Base-by-base conservation (phyloP, 2,113 vertebrate species). In the Piprites chloris region DNA sequence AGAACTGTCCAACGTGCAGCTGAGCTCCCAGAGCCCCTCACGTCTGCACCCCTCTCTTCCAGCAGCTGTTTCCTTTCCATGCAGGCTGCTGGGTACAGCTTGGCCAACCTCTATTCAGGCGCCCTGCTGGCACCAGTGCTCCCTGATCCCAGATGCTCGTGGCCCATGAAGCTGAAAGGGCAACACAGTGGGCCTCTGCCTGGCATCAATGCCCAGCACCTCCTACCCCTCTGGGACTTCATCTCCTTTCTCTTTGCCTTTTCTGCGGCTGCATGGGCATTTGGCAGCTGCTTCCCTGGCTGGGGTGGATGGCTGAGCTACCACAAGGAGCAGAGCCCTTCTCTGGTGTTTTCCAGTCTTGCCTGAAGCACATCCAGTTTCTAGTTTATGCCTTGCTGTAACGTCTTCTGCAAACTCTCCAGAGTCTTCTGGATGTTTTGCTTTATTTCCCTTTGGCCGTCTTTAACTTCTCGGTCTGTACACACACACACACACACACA, bases 101-200 rank as follows among this genome's bases (percentile, higher is more conserved):
- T 3, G 2, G n/a, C 19, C 3, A 5, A 11, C 1, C 0, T 0
- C 17, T n/a, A 1, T 23, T 82, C 0, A 2, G 2, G n/a, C 61
- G 15, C 3, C 30, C 41, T 66, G 8, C 30, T 58, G 33, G 33
- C 37, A 35, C 21, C 0, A 1, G 7, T 39, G 23, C 16, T 92
- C 9, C 50, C 21, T 75, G 62, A 33, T 72, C 53, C 39, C 27
- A 33, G 33, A 20, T 55, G 33, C 17, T 28, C 2, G 5, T 24
- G 52, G 50, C 24, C 44, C 11, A 4, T 18, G 33, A 56, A 62
- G 13, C 15, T 28, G 53, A 10, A 35, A 20, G 72, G 55, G 35
- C 14, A 59, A 16, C 0, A 1, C 0, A 0, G 9, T 3, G 2
- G 14, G 17, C 84, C 33, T 80, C n/a, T 56, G 24, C 16, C 30